phyloP scores from a whole-genome alignment of 2,888 invertebrate genomes.

The Rosalia funebris region DNA sequence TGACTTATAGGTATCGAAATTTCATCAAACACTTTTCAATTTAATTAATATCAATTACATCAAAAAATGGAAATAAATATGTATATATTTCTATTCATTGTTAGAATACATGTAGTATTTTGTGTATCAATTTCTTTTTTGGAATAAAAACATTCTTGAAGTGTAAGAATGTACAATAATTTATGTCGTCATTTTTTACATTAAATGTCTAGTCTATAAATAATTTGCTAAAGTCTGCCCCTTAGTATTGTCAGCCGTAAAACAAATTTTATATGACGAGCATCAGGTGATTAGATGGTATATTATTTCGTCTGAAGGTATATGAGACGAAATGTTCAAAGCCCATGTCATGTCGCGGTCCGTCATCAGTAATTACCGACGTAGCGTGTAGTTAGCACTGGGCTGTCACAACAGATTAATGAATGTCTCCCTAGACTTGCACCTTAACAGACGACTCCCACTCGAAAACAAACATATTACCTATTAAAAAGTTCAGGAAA shows the following conservation, averaged over 20 bases:
- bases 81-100: background rate
- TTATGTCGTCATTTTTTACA: too few relatives aligned
- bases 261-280: too few relatives aligned
- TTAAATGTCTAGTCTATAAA: too few relatives aligned
- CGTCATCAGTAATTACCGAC: conserved; percentile 65
- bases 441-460: conserved; percentile 39
- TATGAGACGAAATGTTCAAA: conserved; percentile 37
- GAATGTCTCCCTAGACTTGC: conserved; percentile 63
- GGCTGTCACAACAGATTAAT: conserved; percentile 66
- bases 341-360: conserved; percentile 51
- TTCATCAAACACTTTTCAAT: too few relatives aligned
- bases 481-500: conserved; percentile 30
- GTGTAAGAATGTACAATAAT: too few relatives aligned
- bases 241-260: too few relatives aligned
- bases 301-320: conserved; percentile 36
- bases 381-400: conserved; percentile 66
- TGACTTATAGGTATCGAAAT: too few relatives aligned
- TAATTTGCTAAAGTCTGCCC: too few relatives aligned
- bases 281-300: conserved; percentile 38
- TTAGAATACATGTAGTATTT: background rate
- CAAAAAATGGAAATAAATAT: background rate
- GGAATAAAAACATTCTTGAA: too few relatives aligned
- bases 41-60: too few relatives aligned
- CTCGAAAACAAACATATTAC: conserved; percentile 30
- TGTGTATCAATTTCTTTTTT: too few relatives aligned